phyloP scores from a whole-genome alignment of 2,797 vertebrate species.

The Acipenser oxyrinchus region DNA sequence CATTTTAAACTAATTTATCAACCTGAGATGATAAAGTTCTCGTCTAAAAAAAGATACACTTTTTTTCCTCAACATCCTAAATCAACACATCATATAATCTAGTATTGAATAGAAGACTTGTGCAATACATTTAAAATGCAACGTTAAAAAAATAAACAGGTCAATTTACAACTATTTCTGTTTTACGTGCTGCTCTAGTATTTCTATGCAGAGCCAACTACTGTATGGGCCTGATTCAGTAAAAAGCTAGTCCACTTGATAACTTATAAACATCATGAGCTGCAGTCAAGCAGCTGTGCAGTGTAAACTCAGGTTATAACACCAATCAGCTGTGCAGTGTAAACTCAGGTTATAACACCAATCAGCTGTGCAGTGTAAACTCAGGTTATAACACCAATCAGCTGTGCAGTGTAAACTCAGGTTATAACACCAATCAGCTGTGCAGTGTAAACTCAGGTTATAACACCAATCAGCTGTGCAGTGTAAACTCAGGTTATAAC shows the following conservation, averaged over 20 bases:
- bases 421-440: too few relatives aligned
- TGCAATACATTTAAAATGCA: constrained; percentile 30
- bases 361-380: too few relatives aligned
- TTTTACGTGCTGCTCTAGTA: not conserved
- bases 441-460: too few relatives aligned
- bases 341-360: too few relatives aligned
- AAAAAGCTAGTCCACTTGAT: constrained; percentile 18
- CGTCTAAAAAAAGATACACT: constrained; percentile 45
- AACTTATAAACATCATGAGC: too few relatives aligned
- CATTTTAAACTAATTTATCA: constrained; percentile 42
- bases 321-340: too few relatives aligned
- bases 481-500: too few relatives aligned
- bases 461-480: too few relatives aligned
- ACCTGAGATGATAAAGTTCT: constrained; percentile 58
- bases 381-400: too few relatives aligned
- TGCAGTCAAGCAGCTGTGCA: too few relatives aligned
- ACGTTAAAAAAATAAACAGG: constrained; percentile 39
- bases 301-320: too few relatives aligned
- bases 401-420: too few relatives aligned
- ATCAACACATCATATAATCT: constrained; percentile 26
- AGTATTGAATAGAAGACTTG: constrained; percentile 20
- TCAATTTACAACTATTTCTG: constrained; percentile 12
- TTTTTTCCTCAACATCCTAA: constrained; percentile 32
- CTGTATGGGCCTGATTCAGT: constrained; percentile 27
- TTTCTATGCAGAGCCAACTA: constrained; percentile 29